These are phyloP conservation scores for Cryptus armator DNA, from an alignment of 2,888 invertebrate genomes.

Conservation along the genomic window DNA sequence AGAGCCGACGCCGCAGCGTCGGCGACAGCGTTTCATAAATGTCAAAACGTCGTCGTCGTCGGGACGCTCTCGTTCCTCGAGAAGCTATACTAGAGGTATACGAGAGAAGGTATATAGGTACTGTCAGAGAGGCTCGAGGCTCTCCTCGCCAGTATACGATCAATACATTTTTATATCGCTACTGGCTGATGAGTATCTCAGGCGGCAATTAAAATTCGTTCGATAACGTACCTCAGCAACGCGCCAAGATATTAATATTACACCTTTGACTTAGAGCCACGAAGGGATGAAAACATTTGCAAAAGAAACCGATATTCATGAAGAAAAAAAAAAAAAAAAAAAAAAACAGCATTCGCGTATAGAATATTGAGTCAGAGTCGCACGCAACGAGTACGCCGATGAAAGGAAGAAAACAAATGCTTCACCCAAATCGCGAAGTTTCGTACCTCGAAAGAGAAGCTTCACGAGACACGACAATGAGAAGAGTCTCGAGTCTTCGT, in stretches of 20 bases:
- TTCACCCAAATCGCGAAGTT: background rate
- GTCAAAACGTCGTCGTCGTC: constrained; percentile 60
- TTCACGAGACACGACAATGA: constrained; percentile 2
- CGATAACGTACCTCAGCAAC: constrained; percentile 45
- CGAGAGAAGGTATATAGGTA: constrained; percentile 10
- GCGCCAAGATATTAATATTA: constrained; percentile 16
- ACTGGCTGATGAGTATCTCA: constrained; percentile 75
- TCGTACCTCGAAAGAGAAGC: background rate
- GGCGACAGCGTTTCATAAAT: constrained; percentile 68
- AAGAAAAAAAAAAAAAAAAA: background rate
- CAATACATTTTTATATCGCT: constrained; percentile 72
- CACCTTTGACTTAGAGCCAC: background rate
- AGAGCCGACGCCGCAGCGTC: constrained; percentile 26
- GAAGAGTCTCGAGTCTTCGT: constrained; percentile 3
- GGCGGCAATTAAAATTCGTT: constrained; percentile 65
- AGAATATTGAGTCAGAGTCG: background rate
- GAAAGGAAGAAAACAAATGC: background rate
- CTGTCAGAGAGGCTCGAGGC: constrained; percentile 42
- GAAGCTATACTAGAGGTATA: constrained; percentile 4
- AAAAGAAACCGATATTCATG: background rate
- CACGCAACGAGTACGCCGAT: background rate
- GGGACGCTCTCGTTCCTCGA: constrained; percentile 41
- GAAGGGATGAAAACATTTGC: no score
- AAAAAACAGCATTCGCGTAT: background rate
- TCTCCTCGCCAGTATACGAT: constrained; percentile 48